These are phyloP conservation scores for Drosophila malerkotliana DNA, from an alignment of 1,140 invertebrate species.

Conservation along the genomic window DNA sequence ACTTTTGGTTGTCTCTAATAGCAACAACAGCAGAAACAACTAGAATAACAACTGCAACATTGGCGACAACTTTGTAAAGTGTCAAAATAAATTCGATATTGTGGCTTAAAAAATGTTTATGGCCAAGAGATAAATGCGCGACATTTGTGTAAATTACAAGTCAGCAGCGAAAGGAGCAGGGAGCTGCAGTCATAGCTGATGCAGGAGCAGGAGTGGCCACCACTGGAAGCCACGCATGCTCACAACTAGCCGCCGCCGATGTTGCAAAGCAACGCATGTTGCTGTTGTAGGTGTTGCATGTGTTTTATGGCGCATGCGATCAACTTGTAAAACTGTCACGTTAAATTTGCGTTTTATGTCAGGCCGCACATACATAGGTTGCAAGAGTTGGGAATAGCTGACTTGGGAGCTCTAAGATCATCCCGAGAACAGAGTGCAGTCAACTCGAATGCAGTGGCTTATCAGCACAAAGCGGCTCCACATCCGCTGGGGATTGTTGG, in stretches of 20 bases:
- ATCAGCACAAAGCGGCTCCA: slow-evolving; percentile 52
- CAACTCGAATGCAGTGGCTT: slow-evolving; percentile 56
- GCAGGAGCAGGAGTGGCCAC: slow-evolving; percentile 36
- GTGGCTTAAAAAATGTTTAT: slow-evolving; percentile 83
- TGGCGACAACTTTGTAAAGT: slow-evolving; percentile 80
- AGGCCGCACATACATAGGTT: slow-evolving; percentile 30
- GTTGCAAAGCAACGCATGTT: slow-evolving; percentile 26
- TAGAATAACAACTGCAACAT: slow-evolving; percentile 52
- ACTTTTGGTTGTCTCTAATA: slow-evolving; percentile 61
- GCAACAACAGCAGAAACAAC: slow-evolving; percentile 24
- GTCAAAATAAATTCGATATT: slow-evolving; percentile 83
- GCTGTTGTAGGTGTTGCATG: slow-evolving; percentile 77
- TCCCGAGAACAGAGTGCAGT: slow-evolving; percentile 60
- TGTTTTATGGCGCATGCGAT: slow-evolving; percentile 81
- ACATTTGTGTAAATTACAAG: slow-evolving; percentile 82
- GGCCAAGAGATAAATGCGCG: slow-evolving; percentile 76
- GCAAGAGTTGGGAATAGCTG: slow-evolving; percentile 7
- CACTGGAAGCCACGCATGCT: slow-evolving; percentile 70
- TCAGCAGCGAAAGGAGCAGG: slow-evolving; percentile 53
- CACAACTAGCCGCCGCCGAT: slow-evolving; percentile 37
- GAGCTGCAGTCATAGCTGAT: background rate
- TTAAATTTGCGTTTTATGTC: slow-evolving; percentile 82
- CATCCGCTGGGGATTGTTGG: slow-evolving; percentile 69
- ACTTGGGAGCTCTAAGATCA: slow-evolving; percentile 17
- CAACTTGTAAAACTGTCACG: slow-evolving; percentile 80